Evolutionary conservation across 2,888 invertebrate genomes (phyloP), one percentile per base, ranked within the genome.

Genomic region (Anarsia innoxiella): DNA sequence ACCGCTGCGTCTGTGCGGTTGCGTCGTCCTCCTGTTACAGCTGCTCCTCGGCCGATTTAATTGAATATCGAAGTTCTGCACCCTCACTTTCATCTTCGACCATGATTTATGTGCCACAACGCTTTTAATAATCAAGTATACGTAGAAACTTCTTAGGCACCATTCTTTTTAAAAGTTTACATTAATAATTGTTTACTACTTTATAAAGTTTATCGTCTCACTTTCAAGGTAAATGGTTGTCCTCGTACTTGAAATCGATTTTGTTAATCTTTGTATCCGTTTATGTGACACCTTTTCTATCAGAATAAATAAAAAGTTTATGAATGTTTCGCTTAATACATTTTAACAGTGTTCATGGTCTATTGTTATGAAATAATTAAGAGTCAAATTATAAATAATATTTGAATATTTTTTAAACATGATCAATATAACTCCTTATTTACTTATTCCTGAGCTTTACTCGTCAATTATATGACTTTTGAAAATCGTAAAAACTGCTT

Each of bases 201-300:
- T 46, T 56, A 49, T 42, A 53, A 45, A 52, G 49, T 58, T 56
- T 58, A 54, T 66, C 65, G 71, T 63, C 74, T 75, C 75, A 77
- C 73, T 66, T 69, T 66, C 66, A 76, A 74, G 73, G 73, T 66
- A 62, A 60, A 65, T 49, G 72, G 71, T 73, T 71, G 74, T 73
- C 62, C 59, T 51, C 40, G 42, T 36, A 36, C 30, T 32, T 40
- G n/a, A n/a, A n/a, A n/a, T n/a, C 58, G 56, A 39, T 50, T 70
- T 66, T 62, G 61, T 62, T 66, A 33, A 4, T 5, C 25, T n/a
- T 25, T 25, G 3, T 33, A 9, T 12, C 28, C 12, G 12, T 28
- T 26, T 19, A 3, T 19, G 3, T 19, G 3, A 5, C 4, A 19
- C 19, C 19, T 8, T 19, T 19, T 19, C 3, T 5, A 19, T 19